phyloP scores from a whole-genome alignment of 2,888 invertebrate species.

The Andrena hattorfiana region DNA sequence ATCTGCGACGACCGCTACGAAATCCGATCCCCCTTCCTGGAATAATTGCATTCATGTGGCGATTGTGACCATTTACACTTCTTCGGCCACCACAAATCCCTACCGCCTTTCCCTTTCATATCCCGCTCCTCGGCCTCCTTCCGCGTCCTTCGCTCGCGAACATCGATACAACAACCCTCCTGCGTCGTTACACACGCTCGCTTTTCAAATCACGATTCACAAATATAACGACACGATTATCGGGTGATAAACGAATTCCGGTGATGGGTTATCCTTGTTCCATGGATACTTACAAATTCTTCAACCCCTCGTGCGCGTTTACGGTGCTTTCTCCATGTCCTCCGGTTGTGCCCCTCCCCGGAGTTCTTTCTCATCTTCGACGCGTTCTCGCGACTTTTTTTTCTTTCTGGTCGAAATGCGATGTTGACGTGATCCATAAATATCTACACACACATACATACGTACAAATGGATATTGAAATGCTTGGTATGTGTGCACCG shows the following conservation, averaged over 20 bases:
- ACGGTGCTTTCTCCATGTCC: neutral
- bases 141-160: neutral
- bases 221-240: slow-evolving; percentile 6
- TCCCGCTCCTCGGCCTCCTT: neutral
- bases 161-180: neutral
- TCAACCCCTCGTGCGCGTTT: neutral
- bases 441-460: slow-evolving; percentile 42
- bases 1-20: slow-evolving; percentile 46
- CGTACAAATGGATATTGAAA: slow-evolving; percentile 73
- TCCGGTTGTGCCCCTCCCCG: neutral
- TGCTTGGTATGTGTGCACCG: slow-evolving; percentile 81
- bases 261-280: slow-evolving; percentile 43
- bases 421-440: slow-evolving; percentile 55
- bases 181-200: neutral
- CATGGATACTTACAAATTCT: neutral
- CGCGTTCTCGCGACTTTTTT: slow-evolving; percentile 7
- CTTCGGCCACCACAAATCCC: neutral
- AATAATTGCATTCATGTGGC: slow-evolving; percentile 72
- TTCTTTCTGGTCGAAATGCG: neutral
- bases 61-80: slow-evolving; percentile 70
- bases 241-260: slow-evolving; percentile 46
- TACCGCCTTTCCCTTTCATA: neutral
- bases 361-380: neutral
- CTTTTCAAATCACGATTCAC: neutral
- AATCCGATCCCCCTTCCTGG: slow-evolving; percentile 34